Percentiles rank a stretch among this genome's conserved stretches.
phyloP scores from a whole-genome alignment of 2,888 invertebrate species.

The Aphidius colemani region DNA sequence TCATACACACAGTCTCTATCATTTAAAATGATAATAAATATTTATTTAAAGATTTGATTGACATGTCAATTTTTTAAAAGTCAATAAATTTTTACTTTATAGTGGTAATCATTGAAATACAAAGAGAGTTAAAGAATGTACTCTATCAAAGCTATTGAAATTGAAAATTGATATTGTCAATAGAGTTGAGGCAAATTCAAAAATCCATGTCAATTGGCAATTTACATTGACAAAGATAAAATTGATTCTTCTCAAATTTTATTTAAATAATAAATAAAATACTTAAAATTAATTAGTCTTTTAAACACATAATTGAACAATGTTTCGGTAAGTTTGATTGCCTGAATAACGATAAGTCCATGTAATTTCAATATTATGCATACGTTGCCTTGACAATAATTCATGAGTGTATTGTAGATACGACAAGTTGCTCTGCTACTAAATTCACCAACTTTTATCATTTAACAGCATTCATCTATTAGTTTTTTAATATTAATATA shows the following conservation, averaged over 20 bases:
- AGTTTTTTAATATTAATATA: slow-evolving; percentile 7
- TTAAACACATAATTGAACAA: too few relatives aligned
- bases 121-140: neutral
- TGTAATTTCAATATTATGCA: slow-evolving; percentile 52
- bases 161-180: slow-evolving; percentile 10
- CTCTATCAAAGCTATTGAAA: neutral
- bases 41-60: too few relatives aligned
- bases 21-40: too few relatives aligned
- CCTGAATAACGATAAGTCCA: slow-evolving; percentile 44
- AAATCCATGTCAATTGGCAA: slow-evolving; percentile 23
- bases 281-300: too few relatives aligned
- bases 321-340: slow-evolving; percentile 26
- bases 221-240: slow-evolving; percentile 33
- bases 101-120: too few relatives aligned
- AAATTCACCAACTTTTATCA: slow-evolving; percentile 47
- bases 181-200: slow-evolving; percentile 15
- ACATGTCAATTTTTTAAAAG: too few relatives aligned
- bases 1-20: too few relatives aligned
- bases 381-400: slow-evolving; percentile 47
- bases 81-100: too few relatives aligned
- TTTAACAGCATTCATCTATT: slow-evolving; percentile 45
- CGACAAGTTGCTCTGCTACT: slow-evolving; percentile 46
- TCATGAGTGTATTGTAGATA: slow-evolving; percentile 47
- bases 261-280: too few relatives aligned
- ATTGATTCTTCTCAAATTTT: too few relatives aligned